Base-by-base conservation (phyloP, 2,797 vertebrate genomes). In the Pseudopleuronectes americanus region DNA sequence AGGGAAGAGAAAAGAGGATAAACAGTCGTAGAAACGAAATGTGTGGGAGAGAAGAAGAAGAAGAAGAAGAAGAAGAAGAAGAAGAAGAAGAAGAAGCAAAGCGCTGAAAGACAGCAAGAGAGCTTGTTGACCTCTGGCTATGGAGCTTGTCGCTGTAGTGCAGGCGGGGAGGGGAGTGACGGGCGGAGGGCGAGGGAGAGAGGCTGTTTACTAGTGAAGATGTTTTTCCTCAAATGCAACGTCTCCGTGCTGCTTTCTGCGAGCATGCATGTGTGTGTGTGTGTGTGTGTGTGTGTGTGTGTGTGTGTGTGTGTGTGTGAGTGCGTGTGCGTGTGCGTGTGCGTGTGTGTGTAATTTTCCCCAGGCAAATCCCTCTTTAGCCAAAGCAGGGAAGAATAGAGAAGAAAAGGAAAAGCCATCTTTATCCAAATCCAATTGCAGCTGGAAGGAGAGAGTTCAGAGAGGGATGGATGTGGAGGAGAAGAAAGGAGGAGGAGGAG, bases 371-470 rank as follows among this genome's bases (percentile, higher is more conserved):
- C 92, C 90, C 82, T 93, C 90, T 94, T 94, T 93, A 94, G 89
- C 89, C 91, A 92, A 93, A 92, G 84, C 74, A 90, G 87, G 85
- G 87, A 93, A 94, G 93, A 94, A 94, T 91, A 88, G 89, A 92
- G 87, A 89, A 94, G 89, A 94, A 94, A 93, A 87, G 89, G 89
- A 85, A 94, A 94, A 94, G 91, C 92, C 93, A 91, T 95, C 92
- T 94, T 94, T 93, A 95, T 94, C 92, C 93, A 94, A 94, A 94
- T 95, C 93, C 93, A 95, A 94, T 93, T 95, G 93, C 86, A 87
- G 90, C 89, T 90, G 89, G 88, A 92, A 91, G 85, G 85, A 91
- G 75, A 81, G 84, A 82, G 84, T 74, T 61, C 69, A 78, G 84
- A 54, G 23, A 45, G 38, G 22, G 57, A 58, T 36, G 31, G 36